These are phyloP conservation scores for Parauchenoglanis punctatus DNA, from an alignment of 2,797 vertebrate species.

Conservation along the genomic window DNA sequence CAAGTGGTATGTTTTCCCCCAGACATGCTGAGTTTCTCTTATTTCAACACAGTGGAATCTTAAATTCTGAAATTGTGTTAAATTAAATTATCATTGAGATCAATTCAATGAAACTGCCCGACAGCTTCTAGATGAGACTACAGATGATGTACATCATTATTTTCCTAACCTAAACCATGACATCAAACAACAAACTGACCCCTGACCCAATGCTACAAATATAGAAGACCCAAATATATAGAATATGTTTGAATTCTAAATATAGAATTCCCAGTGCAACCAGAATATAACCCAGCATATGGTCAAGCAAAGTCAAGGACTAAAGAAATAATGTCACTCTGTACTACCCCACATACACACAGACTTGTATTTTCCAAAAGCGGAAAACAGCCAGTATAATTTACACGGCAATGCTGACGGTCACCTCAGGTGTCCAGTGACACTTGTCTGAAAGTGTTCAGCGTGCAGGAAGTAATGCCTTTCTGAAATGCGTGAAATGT, in stretches of 20 bases:
- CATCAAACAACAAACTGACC: background rate
- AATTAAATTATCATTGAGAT: background rate
- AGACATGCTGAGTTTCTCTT: background rate
- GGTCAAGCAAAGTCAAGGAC: background rate
- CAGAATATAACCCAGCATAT: background rate
- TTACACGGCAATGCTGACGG: slow-evolving; percentile 40
- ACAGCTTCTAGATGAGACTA: background rate
- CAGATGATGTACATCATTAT: background rate
- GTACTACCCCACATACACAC: background rate
- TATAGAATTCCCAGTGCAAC: background rate
- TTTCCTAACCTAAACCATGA: background rate
- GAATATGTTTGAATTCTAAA: background rate
- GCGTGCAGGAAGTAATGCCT: slow-evolving; percentile 37
- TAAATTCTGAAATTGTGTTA: background rate
- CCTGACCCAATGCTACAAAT: background rate
- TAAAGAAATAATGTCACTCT: background rate
- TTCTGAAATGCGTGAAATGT: slow-evolving; percentile 46
- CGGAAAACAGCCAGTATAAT: slow-evolving; percentile 40
- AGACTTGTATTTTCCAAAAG: slow-evolving; percentile 14
- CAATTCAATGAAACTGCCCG: background rate
- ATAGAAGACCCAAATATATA: background rate
- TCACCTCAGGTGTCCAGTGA: slow-evolving; percentile 49
- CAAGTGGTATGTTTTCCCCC: background rate
- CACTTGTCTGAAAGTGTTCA: slow-evolving; percentile 48
- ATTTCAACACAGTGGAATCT: background rate